These are phyloP conservation scores for Drosophila nigromelanica DNA, from an alignment of 1,140 invertebrate species.

Conservation along the genomic window DNA sequence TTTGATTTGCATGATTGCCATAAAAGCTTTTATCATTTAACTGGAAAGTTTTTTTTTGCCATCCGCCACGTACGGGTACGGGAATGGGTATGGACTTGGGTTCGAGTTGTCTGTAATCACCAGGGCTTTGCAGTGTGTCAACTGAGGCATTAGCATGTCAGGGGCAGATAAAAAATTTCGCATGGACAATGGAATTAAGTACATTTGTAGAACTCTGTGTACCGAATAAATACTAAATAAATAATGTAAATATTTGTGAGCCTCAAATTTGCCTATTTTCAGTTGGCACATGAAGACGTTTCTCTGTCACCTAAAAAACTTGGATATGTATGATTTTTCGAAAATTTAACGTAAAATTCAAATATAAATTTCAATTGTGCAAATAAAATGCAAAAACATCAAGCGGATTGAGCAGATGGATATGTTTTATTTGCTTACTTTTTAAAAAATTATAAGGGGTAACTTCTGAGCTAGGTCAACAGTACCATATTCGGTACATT, in stretches of 20 bases:
- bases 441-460: not conserved
- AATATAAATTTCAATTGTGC: slow-evolving; percentile 1
- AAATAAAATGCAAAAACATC: not conserved
- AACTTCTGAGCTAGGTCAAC: not conserved
- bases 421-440: not conserved
- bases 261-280: slow-evolving; percentile 23
- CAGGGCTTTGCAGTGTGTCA: slow-evolving; percentile 52
- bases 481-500: not conserved
- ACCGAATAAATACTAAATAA: slow-evolving; percentile 29
- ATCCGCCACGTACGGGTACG: not conserved
- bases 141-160: slow-evolving; percentile 56
- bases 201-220: slow-evolving; percentile 24
- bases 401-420: not conserved
- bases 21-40: slow-evolving; percentile 31
- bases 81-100: not conserved
- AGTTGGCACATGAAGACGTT: not conserved
- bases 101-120: slow-evolving; percentile 40
- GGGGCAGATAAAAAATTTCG: slow-evolving; percentile 48
- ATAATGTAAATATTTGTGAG: slow-evolving; percentile 35
- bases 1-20: slow-evolving; percentile 33
- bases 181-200: slow-evolving; percentile 35
- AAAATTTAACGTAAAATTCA: slow-evolving; percentile 4
- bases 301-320: not conserved
- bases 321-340: not conserved
- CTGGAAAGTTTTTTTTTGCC: slow-evolving; percentile 13